Base-by-base conservation (phyloP, 2,888 invertebrate genomes). In the Apodemia mormo region DNA sequence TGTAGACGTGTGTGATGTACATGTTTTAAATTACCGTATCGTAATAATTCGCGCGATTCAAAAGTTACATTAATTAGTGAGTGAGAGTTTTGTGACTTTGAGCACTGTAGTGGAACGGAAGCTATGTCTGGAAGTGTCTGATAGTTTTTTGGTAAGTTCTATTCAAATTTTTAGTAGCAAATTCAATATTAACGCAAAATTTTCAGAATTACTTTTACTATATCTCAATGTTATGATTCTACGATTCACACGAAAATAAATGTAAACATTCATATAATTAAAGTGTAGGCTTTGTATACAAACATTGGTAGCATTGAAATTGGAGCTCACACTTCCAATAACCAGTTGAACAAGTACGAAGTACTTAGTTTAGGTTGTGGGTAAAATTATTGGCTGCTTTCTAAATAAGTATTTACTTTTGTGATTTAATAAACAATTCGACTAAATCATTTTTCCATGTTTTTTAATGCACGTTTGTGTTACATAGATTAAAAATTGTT, bases 61-160 rank as follows among this genome's bases (percentile, higher is more conserved):
- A 73, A 73, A 74, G 69, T 74, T 76, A 72, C 70, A 76, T 78
- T 77, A 79, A 80, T 80, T 80, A 80, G 81, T 83, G 81, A 81
- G 83, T 82, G 82, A 81, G 79, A 80, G 81, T 81, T 79, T 73
- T 76, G 80, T 82, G 80, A 76, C 77, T 76, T 76, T 76, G 74
- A 52, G 73, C 77, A 76, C 74, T 75, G 75, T 79, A 72, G 78
- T 80, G 82, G 80, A 81, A 79, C 78, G 77, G 77, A 78, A 78
- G 82, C 80, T 79, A 79, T 81, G 81, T 77, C 77, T 76, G 78
- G 69, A 70, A 70, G 70, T 61, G 65, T 68, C 76, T 76, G 76
- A 76, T 79, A 73, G 75, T 74, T 76, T 79, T 79, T 81, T 68
- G 81, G 85, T 84, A 70, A 83, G 83, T 81, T 71, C 58, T 56